Evolutionary conservation across 2,113 vertebrate genomes (phyloP).

Genomic region (Chelonoidis abingdonii): DNA sequence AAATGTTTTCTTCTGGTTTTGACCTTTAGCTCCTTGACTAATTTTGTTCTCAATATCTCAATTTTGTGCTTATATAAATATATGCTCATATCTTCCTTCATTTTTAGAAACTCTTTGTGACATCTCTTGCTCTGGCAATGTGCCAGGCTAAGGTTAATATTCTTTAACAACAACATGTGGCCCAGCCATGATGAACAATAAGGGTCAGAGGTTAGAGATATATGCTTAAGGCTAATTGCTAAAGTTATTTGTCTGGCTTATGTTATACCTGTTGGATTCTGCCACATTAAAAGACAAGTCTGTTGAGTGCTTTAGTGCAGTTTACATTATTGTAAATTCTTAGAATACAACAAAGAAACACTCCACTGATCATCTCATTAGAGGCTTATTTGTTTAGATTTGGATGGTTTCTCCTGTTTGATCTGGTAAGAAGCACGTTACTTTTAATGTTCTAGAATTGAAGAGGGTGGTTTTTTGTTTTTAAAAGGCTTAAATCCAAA

Average conservation of each 20-base stretch:
- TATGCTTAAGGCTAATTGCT: slow-evolving; percentile 51
- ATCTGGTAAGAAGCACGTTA: slow-evolving; percentile 34
- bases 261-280: slow-evolving; percentile 43
- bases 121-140: background rate
- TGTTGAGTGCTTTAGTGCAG: slow-evolving; percentile 18
- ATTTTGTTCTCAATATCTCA: background rate
- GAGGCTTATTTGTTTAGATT: slow-evolving; percentile 56
- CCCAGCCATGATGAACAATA: slow-evolving; percentile 22
- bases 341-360: slow-evolving; percentile 55
- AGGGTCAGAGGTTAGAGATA: slow-evolving; percentile 32
- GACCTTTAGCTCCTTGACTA: background rate
- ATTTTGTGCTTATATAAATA: background rate
- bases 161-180: slow-evolving; percentile 24
- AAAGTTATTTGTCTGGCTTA: slow-evolving; percentile 46
- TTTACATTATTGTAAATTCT: slow-evolving; percentile 49
- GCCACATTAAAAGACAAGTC: slow-evolving; percentile 7
- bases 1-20: background rate
- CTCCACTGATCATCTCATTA: slow-evolving; percentile 54
- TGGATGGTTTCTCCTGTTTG: slow-evolving; percentile 57
- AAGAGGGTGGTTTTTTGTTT: slow-evolving; percentile 42
- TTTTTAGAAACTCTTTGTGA: background rate
- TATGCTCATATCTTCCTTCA: background rate
- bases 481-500: slow-evolving; percentile 46
- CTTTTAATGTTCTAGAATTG: slow-evolving; percentile 1
- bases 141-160: background rate